Base-by-base conservation (phyloP, 2,113 vertebrate species). In the Cettia cetti region DNA sequence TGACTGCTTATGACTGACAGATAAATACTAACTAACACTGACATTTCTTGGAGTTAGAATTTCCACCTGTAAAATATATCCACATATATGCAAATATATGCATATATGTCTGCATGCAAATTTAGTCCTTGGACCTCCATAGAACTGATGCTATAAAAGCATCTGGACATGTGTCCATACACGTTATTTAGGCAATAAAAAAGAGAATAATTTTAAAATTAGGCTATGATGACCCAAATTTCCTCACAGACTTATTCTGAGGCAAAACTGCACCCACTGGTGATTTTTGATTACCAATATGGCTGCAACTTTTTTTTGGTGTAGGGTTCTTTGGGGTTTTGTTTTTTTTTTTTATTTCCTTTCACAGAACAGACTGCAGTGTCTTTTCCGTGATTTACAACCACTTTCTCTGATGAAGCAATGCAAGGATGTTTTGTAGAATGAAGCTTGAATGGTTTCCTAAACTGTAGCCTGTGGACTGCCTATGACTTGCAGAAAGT, bases 251-350 rank as follows among this genome's bases (percentile, higher is more conserved):
- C 4, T 54, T 81, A 28, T 44, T 86, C 83, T 17, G 5, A 61
- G n/a, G 7, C 15, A 74, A 74, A 74, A 77, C 28, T 30, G 6
- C 15, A 22, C 2, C 17, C 7, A 35, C 4, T n/a, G 21, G 21
- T 61, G 8, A 30, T 56, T 84, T 94, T 89, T 86, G 42, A 45
- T 76, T 78, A 44, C 40, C 45, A 70, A 7, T 11, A 31, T 53
- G 37, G 13, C 24, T 80, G 27, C 15, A 47, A 23, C 0, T 49
- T 76, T 89, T 60, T 3, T 40, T 69, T 42, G 26, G 19, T 47
- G 9, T 60, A 23, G 13, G 13, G 0, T 6, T 19, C 37, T 40
- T n/a, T 45, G 14, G 7, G 6, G 10, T 9, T 4, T 16, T 11
- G 9, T 16, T 13, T 23, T 33, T 18, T 15, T 39, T 54, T 23